Percentiles rank a stretch among this genome's conserved stretches.
phyloP scores from a whole-genome alignment of 2,113 vertebrate genomes.

The Coracopsis vasa region DNA sequence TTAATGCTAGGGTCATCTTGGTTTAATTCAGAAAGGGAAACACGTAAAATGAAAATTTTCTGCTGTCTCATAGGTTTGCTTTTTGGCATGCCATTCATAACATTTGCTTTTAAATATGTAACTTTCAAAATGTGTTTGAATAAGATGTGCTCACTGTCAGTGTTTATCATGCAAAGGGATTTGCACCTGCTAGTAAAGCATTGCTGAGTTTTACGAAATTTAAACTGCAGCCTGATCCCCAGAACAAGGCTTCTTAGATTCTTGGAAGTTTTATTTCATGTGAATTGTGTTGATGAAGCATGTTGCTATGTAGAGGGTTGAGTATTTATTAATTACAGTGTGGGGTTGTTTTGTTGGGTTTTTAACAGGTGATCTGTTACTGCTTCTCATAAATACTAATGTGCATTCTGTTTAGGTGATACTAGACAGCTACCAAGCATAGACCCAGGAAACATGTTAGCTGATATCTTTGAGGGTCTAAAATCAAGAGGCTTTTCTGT shows the following conservation, averaged over 20 bases:
- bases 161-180: neutral
- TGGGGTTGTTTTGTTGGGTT: neutral
- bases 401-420: constrained; percentile 73
- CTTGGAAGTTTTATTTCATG: neutral
- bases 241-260: neutral
- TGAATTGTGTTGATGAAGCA: neutral
- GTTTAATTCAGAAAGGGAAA: neutral
- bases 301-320: neutral
- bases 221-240: neutral
- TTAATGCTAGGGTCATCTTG: neutral
- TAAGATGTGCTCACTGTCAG: neutral
- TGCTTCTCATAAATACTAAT: neutral
- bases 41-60: neutral
- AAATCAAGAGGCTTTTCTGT: constrained; percentile 71
- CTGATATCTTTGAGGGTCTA: constrained; percentile 79
- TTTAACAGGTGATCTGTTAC: neutral
- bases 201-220: neutral
- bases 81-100: neutral
- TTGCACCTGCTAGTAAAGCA: neutral
- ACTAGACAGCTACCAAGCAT: constrained; percentile 86
- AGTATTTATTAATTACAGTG: neutral
- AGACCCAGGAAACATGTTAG: constrained; percentile 81
- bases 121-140: neutral
- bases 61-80: neutral
- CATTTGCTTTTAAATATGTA: neutral